Evolutionary conservation across 2,888 invertebrate species (phyloP), one percentile per base, ranked within the genome.

Genomic region (Agonopterix heracliana): DNA sequence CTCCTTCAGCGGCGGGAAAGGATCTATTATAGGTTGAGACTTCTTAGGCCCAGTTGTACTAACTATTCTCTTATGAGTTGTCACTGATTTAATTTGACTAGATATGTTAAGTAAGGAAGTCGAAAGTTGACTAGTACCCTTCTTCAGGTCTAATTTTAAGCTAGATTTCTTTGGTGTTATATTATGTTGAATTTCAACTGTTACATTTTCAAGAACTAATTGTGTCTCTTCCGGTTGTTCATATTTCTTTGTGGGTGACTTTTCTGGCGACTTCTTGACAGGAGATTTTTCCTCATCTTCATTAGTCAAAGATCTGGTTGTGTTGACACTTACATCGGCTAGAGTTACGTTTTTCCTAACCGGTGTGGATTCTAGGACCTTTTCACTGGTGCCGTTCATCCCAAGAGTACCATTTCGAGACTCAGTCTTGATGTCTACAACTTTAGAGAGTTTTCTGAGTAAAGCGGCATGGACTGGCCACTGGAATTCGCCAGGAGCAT

Each of bases 111-210:
- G 58, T 51, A 88, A 57, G 34, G 87, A 87, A 9, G 79, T 76
- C 26, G 87, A 87, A 9, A 86, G 64, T 54, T 83, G 81, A 64
- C 83, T 80, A 1, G 87, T 85, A 34, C 87, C 85, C 57, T 83
- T 87, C 58, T 85, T 87, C 50, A 88, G 66, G 55, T 88, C 87
- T 35, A 88, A 68, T 66, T 81, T 86, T 49, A 88, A 68, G 55
- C 86, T 87, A 35, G 87, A 83, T 63, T 87, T 88, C 59, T 85
- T 88, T 59, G 87, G 87, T 52, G 86, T 84, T 38, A 88, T 87
- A 56, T 84, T 87, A 51, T 88, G 87, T 61, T 88, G 84, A 54
- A 88, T 88, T 76, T 88, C 87, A 51, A 87, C 86, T 46, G 87
- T 86, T 1, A 87, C 84, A 72, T 88, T 87, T 64, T 87, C 88